Base-by-base conservation (phyloP, 2,797 vertebrate species). In the Otolemur crassicaudatus region DNA sequence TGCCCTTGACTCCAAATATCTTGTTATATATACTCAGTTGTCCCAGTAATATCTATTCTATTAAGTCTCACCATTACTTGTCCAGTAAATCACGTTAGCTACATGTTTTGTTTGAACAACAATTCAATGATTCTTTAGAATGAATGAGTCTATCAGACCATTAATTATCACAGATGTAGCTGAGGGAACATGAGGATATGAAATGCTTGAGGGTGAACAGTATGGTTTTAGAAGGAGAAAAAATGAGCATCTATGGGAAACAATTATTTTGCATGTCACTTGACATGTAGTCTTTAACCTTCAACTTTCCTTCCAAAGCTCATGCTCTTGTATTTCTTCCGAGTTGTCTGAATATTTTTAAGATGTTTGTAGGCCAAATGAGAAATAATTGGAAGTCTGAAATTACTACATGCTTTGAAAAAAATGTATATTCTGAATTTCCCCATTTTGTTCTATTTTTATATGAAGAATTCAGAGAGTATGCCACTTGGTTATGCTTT, bases 401-500 rank as follows among this genome's bases (percentile, higher is more conserved):
- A 96, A 53, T 87, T 90, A 3, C n/a, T 81, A 7, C 10, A 80
- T 77, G 20, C 29, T 34, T 77, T 87, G 46, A 22, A 95, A 95
- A 94, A 96, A 91, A 27, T 53, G 31, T 65, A 43, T 37, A 58
- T 29, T 80, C 83, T 69, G 23, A 81, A 81, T 88, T 67, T 86
- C 13, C 69, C 53, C 23, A 88, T 31, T 88, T 77, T 88, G n/a
- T 91, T 82, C 40, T 83, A 65, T 56, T 29, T 85, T 81, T 87
- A 60, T 76, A 25, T 86, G 22, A 93, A 95, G 4, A 31, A 84
- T 58, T 90, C 31, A 60, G 40, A 89, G 19, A 46, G 1, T 40
- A 63, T 72, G 72, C 73, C n/a, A 69, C 27, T 94, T 90, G 58
- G 12, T 70, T 3, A 90, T 80, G 12, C 9, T 95, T 97, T 94